Evolutionary conservation across 1,140 invertebrate species (phyloP).

Genomic region (Maconellicoccus hirsutus): DNA sequence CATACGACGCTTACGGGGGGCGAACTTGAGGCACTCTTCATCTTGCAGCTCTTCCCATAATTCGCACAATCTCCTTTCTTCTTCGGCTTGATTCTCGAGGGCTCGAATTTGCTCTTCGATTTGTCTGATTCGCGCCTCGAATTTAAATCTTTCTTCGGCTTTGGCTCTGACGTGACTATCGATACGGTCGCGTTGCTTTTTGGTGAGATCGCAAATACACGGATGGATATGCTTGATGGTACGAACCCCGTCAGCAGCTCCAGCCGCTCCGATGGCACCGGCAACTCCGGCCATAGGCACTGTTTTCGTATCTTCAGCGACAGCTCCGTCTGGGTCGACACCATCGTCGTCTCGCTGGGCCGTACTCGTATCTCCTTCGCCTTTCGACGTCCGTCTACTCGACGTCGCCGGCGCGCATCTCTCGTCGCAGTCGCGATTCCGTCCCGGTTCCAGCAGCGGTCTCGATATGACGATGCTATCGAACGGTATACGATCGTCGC

Average conservation of each 20-base stretch:
- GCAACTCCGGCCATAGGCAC: no score
- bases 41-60: neutral
- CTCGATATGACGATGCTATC: neutral
- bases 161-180: neutral
- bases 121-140: neutral
- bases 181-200: neutral
- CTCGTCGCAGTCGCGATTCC: no score
- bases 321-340: no score
- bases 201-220: neutral
- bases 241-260: no score
- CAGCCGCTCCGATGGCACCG: no score
- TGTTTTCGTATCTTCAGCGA: no score
- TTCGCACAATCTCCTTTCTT: neutral
- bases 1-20: neutral
- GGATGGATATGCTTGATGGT: conserved; percentile 7
- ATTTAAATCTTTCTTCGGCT: neutral
- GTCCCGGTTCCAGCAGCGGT: no score
- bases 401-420: no score
- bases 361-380: no score
- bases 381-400: no score
- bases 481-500: neutral
- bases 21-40: neutral
- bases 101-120: neutral
- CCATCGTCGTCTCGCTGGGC: no score
- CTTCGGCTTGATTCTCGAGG: neutral